phyloP scores from a whole-genome alignment of 2,113 vertebrate species.

The Rhinolophus ferrumequinum region DNA sequence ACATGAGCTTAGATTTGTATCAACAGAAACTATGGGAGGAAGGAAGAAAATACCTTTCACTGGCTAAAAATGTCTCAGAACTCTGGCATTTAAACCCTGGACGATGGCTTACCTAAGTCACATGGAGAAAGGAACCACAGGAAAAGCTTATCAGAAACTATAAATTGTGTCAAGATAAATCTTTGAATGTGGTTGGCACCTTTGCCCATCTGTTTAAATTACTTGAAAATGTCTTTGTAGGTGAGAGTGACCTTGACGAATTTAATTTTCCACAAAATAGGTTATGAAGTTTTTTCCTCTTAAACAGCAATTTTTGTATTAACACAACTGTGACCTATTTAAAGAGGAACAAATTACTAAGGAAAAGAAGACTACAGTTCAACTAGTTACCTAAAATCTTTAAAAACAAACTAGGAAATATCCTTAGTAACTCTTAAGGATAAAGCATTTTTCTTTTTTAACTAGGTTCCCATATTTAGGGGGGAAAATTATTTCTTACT shows the following conservation, averaged over 20 bases:
- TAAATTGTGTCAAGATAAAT: conserved; percentile 69
- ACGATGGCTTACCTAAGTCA: conserved; percentile 35
- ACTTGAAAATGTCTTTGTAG: conserved; percentile 59
- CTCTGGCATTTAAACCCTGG: conserved; percentile 7
- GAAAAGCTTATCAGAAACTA: conserved; percentile 54
- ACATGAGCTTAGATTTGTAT: conserved; percentile 26
- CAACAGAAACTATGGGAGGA: neutral
- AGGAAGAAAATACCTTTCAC: neutral
- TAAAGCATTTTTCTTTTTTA: conserved; percentile 5
- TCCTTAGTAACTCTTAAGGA: neutral
- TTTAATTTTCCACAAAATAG: conserved; percentile 13
- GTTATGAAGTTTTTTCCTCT: conserved; percentile 21
- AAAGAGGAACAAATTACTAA: neutral
- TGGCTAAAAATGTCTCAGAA: conserved; percentile 54
- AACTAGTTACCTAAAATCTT: conserved; percentile 7
- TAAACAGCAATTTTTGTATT: conserved; percentile 38
- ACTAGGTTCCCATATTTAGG: neutral
- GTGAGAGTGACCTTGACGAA: conserved; percentile 62
- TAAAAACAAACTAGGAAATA: conserved; percentile 39
- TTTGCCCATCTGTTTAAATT: conserved; percentile 66
- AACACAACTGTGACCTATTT: conserved; percentile 39
- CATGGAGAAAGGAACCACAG: conserved; percentile 18
- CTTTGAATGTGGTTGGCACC: conserved; percentile 52
- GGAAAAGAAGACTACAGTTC: neutral
- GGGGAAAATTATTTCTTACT: too few species aligned